These are phyloP conservation scores for Heliconius eleuchia DNA, from an alignment of 1,140 invertebrate genomes.

Conservation along the genomic window DNA sequence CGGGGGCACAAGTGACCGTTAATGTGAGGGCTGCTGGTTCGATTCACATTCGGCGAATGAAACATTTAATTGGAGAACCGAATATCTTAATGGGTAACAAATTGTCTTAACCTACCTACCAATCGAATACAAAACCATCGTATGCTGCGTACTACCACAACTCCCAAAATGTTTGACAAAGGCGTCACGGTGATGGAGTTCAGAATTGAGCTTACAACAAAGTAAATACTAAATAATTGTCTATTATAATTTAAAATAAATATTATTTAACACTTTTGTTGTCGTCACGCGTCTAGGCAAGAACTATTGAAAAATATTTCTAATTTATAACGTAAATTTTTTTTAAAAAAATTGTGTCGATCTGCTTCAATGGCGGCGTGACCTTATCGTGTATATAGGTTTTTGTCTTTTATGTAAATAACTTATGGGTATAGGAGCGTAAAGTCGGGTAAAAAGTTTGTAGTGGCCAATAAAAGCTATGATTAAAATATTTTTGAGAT, in stretches of 20 bases:
- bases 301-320: not conserved
- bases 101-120: no score
- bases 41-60: no score
- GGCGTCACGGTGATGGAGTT: no score
- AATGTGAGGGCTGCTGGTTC: no score
- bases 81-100: no score
- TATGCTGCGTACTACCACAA: no score
- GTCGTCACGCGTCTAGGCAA: not conserved
- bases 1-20: no score
- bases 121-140: no score
- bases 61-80: no score
- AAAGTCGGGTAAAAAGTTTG: conserved; percentile 28
- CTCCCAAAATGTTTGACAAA: no score
- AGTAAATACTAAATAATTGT: not conserved
- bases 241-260: not conserved
- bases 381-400: conserved; percentile 29
- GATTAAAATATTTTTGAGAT: no score
- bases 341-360: not conserved
- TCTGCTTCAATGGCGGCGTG: conserved; percentile 26
- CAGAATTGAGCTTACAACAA: no score
- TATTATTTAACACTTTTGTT: not conserved
- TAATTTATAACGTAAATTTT: not conserved
- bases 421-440: conserved; percentile 24
- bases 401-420: conserved; percentile 33
- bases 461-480: not conserved